phyloP scores from a whole-genome alignment of 1,140 invertebrate genomes.

The Microplitis mediator region DNA sequence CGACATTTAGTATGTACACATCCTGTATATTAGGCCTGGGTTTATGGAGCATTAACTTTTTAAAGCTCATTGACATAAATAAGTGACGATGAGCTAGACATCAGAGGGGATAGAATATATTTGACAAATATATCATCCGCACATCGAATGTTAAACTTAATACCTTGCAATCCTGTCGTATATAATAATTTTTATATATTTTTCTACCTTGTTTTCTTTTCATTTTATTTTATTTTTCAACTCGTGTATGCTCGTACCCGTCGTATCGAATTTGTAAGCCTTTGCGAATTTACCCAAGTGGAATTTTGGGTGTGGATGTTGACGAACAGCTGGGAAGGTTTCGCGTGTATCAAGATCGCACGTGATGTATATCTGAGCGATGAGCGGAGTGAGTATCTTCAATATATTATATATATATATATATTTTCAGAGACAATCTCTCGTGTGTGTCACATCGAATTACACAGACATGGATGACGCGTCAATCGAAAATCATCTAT shows the following conservation, averaged over 20 bases:
- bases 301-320: not conserved
- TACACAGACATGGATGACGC: constrained; percentile 3
- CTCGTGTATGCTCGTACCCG: not conserved
- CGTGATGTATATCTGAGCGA: not conserved
- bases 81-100: not conserved
- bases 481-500: not conserved
- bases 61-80: constrained; percentile 27
- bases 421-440: not conserved
- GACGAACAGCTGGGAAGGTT: constrained; percentile 20
- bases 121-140: not conserved
- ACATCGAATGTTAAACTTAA: no score
- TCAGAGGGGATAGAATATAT: no score
- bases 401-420: not conserved
- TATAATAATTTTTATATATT: no score
- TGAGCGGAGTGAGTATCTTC: not conserved
- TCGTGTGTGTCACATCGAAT: constrained; percentile 17
- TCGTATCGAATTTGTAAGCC: not conserved
- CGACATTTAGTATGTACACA: constrained; percentile 23
- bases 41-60: constrained; percentile 29
- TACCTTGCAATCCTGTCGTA: no score
- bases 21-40: not conserved
- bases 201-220: not conserved
- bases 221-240: constrained; percentile 2
- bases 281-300: not conserved
- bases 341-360: constrained; percentile 19